These are phyloP conservation scores for Heliothis subflexa DNA, from an alignment of 1,140 invertebrate genomes.

Conservation along the genomic window DNA sequence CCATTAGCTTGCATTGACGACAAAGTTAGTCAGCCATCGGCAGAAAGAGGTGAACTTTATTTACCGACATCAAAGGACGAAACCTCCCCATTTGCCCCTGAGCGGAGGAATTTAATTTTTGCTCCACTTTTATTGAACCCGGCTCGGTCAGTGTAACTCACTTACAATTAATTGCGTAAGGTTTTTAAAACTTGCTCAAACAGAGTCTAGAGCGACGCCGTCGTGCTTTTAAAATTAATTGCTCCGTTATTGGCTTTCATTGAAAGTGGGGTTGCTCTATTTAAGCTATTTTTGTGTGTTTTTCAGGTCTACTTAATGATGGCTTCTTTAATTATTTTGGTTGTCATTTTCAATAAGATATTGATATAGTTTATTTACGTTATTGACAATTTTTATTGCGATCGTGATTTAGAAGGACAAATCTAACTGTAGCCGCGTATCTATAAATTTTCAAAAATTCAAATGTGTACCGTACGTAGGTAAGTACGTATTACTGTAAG, in stretches of 20 bases:
- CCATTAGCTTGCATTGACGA: conserved; percentile 9
- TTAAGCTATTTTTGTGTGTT: background rate
- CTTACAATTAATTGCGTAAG: conserved; percentile 59
- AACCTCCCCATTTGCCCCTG: conserved; percentile 52
- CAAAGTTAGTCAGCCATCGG: conserved; percentile 31
- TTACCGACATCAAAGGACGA: conserved; percentile 73
- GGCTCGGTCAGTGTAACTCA: conserved; percentile 61
- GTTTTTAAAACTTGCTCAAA: conserved; percentile 72
- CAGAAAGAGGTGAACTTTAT: conserved; percentile 67
- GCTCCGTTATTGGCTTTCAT: conserved; percentile 43
- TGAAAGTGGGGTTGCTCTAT: conserved; percentile 2
- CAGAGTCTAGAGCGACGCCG: conserved; percentile 45
- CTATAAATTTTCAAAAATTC: too few relatives aligned
- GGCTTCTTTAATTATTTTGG: too few relatives aligned
- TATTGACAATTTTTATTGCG: too few relatives aligned
- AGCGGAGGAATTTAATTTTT: conserved; percentile 78
- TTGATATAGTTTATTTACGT: too few relatives aligned
- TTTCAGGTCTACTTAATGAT: background rate
- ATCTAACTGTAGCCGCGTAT: too few relatives aligned
- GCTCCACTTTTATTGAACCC: conserved; percentile 68
- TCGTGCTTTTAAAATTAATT: conserved; percentile 52
- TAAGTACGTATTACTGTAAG: too few relatives aligned
- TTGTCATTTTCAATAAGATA: too few relatives aligned
- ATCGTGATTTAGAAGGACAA: too few relatives aligned
- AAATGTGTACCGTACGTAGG: too few relatives aligned